Evolutionary conservation across 1,140 invertebrate species (phyloP), one percentile per base, ranked within the genome.

Genomic region (Hirudo medicinalis): DNA sequence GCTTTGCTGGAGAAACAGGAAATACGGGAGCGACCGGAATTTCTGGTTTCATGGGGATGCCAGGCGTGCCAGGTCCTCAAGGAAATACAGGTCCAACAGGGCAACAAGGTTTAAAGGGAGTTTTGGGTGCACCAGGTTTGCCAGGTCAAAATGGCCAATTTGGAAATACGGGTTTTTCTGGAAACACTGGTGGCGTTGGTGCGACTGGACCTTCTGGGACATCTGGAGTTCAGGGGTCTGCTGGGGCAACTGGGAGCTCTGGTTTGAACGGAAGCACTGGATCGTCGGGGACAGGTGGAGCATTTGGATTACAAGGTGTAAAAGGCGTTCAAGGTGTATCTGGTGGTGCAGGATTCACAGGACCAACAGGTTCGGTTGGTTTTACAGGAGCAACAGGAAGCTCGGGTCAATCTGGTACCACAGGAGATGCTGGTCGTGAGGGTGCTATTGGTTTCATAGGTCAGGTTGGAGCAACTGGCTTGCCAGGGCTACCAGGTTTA

Each of bases 1-100:
- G 36, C n/a, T n/a, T n/a, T 11, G 69, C n/a, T 53, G 90, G 90
- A 69, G 85, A 88, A 9, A 82, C 89, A 75, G 90, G 90, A 55
- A 27, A 55, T 83, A 81, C 89, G 78, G 90, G 90, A n/a, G 83
- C 89, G 71, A 90, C 91, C 83, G 90, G 89, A 19, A 84, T 88
- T 15, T 83, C 88, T 9, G 90, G 90, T 6, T 84, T 88, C 22
- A 85, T 87, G 9, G 90, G 72, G 72, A 73, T 71, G 67, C 49
- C 76, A 74, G 76, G 90, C 22, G 81, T 89, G 54, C 82, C 89
- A 80, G 90, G 90, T 75, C 86, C 87, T 73, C 67, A 32, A 32
- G 90, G 67, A 40, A 32, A 32, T 2, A 67, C 32, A 36, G 67
- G 67, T 29, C n/a, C n/a, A n/a, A 67, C 32, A 67, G 67, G 67